Evolutionary conservation across 1,140 invertebrate species (phyloP), one percentile per base, ranked within the genome.

Genomic region (fruit fly (Drosophila melanogaster)): DNA sequence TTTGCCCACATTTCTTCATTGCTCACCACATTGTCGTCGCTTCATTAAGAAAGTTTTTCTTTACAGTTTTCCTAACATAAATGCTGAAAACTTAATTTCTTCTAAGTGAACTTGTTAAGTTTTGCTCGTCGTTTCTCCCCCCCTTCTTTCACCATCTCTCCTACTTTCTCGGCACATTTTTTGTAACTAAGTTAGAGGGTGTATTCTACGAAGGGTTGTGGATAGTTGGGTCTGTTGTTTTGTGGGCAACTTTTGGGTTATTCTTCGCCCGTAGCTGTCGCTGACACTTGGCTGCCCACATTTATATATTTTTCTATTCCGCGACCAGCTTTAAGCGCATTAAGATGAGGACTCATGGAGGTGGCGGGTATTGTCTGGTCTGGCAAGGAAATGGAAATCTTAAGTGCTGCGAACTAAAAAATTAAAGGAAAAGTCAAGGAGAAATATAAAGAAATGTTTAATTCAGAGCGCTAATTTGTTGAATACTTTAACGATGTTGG

Each of bases 21-120:
- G 65, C 84, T 61, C 78, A 79, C 79, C 84, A 87, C 83, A 86
- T 89, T 86, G 83, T 86, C 83, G 61, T 83, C 84, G 83, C 73
- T 86, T 86, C 83, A 86, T 86, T 89, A 86, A 83, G 79, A 87
- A 86, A 86, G 79, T 86, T 86, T 86, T 86, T 79, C 84, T 83
- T 79, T 83, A 83, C 81, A 87, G 84, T 89, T 87, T 87, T 87
- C 59, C 83, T 87, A 83, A 75, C 83, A 87, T 86, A 86, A 86
- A 86, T 78, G 83, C 75, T 87, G 83, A 86, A 86, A 86, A 89
- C 83, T 86, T 86, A 87, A 86, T 86, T 86, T 86, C 79, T 86
- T 57, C 84, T 86, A 87, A 86, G 84, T 86, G 84, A 86, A 86
- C 83, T 86, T 86, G 83, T 83, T 87, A 86, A 87, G 83, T 87